Percentiles rank a stretch among this genome's conserved stretches.
Conservation (phyloP, 1,140 invertebrate species). For the Hyles vespertilio region DNA sequence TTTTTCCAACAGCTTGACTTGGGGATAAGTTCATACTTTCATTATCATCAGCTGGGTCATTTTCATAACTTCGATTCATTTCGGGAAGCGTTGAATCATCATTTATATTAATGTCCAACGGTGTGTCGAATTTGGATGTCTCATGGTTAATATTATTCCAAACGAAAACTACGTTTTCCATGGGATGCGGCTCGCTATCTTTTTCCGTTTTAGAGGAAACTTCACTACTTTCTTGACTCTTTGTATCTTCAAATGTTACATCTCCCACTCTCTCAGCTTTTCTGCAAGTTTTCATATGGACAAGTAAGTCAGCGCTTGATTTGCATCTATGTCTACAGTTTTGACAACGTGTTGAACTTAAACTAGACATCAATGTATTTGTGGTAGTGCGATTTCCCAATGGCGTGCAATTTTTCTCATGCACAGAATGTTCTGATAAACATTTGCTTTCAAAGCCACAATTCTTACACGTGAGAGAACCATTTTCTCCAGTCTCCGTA, state of each 20-base stretch:
- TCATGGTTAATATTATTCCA: conserved; percentile 80
- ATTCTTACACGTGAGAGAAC: conserved; percentile 81
- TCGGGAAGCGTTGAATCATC: conserved; percentile 62
- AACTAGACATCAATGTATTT: conserved; percentile 60
- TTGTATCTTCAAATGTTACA: conserved; percentile 41
- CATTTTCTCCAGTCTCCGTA: conserved; percentile 73
- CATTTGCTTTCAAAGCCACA: conserved; percentile 90
- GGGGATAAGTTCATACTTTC: conserved; percentile 66
- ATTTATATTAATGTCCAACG: conserved; percentile 64
- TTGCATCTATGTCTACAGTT: conserved; percentile 90
- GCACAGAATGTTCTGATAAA: conserved; percentile 86
- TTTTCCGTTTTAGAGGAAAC: conserved; percentile 39
- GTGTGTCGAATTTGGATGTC: conserved; percentile 54
- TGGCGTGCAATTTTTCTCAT: conserved; percentile 81
- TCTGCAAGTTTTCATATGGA: conserved; percentile 84
- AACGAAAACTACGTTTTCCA: conserved; percentile 86
- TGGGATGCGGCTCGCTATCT: conserved; percentile 78
- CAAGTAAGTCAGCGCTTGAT: conserved; percentile 84
- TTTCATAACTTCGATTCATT: conserved; percentile 41
- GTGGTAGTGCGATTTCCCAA: conserved; percentile 41
- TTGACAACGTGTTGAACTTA: conserved; percentile 88
- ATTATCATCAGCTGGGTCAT: conserved; percentile 61
- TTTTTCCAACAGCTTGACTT: conserved; percentile 72
- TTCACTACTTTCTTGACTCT: conserved; percentile 53
- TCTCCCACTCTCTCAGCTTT: conserved; percentile 49